Base-by-base conservation (phyloP, 2,797 vertebrate genomes). In the Cynodonichthys magdalenae region DNA sequence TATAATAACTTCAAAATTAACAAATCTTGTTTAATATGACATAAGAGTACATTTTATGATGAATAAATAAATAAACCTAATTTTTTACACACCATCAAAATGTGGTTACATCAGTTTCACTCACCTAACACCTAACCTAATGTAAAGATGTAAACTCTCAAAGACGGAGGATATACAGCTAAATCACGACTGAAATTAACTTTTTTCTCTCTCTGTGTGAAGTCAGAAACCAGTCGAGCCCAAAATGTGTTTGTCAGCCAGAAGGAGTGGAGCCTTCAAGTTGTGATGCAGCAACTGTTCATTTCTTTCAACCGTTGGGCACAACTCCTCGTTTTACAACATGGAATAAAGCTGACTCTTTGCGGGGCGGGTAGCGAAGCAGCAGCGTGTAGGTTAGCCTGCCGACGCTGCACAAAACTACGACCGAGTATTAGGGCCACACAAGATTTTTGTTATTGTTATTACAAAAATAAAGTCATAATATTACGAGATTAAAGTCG, bases 291-390 rank as follows among this genome's bases (percentile, higher is more conserved):
- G 79, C 86, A 90, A 82, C 87, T 82, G 81, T 69, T 89, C 81
- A 86, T 89, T 88, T 88, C 88, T 82, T n/a, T 87, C 79, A 84
- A 82, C 88, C 80, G 66, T 34, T 88, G 83, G 88, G 84, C 87
- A 82, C 84, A 83, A 58, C 69, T 81, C 81, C 74, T 79, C 67
- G 88, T 84, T 92, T 90, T 89, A 74, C 81, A 92, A 90, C 84
- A 85, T 87, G 86, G 85, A 89, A 87, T 83, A 88, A 87, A 92
- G 92, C 84, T 84, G 76, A 53, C 29, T 31, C 29, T 31, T 29
- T 29, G 28, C 29, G 6, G 66, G 10, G 57, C 31, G 60, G 75
- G 47, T 5, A 61, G 18, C 54, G 36, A 17, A 59, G 29, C 73
- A 52, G 44, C 46, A 39, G 50, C 42, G 49, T 63, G 34, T 47